phyloP scores from a whole-genome alignment of 1,140 invertebrate genomes.

The Lordiphosa collinella region DNA sequence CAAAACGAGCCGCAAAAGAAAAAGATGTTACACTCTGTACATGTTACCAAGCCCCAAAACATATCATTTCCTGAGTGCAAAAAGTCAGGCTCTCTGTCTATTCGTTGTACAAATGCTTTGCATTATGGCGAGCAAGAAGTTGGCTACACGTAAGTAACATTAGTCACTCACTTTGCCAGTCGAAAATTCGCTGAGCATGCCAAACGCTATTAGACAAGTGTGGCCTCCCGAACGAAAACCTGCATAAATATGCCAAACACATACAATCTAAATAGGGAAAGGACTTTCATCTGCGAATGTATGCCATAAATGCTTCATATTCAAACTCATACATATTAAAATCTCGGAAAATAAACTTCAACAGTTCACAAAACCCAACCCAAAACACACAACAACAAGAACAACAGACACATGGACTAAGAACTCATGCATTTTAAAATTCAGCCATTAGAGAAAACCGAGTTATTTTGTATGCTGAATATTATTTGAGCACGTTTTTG shows the following conservation, averaged over 20 bases:
- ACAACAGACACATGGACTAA: conserved; percentile 3
- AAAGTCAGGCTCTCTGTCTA: conserved; percentile 41
- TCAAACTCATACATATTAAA: conserved; percentile 74
- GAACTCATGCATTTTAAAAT: conserved; percentile 73
- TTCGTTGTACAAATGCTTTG: conserved; percentile 58
- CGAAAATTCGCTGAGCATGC: conserved; percentile 55
- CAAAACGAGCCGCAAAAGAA: conserved; percentile 58
- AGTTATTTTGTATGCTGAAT: conserved; percentile 69
- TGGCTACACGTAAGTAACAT: conserved; percentile 64
- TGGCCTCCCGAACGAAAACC: conserved; percentile 23
- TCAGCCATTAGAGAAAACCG: conserved; percentile 63
- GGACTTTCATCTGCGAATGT: conserved; percentile 45
- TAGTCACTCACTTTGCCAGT: conserved; percentile 66
- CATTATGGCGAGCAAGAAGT: conserved; percentile 52
- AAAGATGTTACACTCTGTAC: conserved; percentile 39
- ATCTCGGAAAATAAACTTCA: conserved; percentile 74
- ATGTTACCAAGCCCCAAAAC: conserved; percentile 5
- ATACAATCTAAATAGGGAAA: conserved; percentile 14
- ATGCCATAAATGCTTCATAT: conserved; percentile 65
- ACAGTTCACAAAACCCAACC: conserved; percentile 55
- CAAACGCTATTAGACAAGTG: conserved; percentile 49
- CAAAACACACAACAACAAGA: conserved; percentile 26
- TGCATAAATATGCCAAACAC: conserved; percentile 66
- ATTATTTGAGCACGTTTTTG: conserved; percentile 62
- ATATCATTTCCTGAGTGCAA: conserved; percentile 3